Percentiles rank a stretch among this genome's conserved stretches.
phyloP scores from a whole-genome alignment of 2,113 vertebrate species.

The Prietella phreatophila region DNA sequence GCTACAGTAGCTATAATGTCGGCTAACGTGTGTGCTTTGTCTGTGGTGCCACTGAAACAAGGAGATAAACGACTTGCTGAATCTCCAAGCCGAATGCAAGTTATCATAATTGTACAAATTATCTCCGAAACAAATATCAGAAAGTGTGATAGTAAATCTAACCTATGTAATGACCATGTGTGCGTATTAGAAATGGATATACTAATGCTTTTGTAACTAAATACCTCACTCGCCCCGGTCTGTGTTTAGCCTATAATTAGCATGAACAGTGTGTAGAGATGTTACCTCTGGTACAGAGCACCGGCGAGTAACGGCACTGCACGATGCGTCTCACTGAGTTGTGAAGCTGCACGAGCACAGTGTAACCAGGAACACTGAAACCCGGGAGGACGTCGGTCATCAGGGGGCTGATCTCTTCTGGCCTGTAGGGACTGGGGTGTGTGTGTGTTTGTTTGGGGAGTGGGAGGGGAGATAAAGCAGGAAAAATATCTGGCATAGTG shows the following conservation, averaged over 20 bases:
- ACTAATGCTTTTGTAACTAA: background rate
- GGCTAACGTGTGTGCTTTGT: background rate
- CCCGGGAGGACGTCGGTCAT: background rate
- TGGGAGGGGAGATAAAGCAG: background rate
- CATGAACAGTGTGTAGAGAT: background rate
- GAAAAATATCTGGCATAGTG: background rate
- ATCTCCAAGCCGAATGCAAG: background rate
- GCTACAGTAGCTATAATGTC: background rate
- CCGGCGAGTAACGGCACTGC: conserved; percentile 15
- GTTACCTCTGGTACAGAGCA: conserved; percentile 33
- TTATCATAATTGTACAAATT: background rate
- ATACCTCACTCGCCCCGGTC: background rate
- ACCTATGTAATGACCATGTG: background rate
- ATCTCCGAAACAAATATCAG: background rate
- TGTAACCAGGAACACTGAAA: conserved; percentile 15
- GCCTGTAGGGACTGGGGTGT: conserved; percentile 28
- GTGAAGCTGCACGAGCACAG: conserved; percentile 32
- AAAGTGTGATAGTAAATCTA: background rate
- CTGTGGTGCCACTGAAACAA: background rate
- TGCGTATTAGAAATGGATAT: background rate
- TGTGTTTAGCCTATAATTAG: background rate
- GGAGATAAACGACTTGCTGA: background rate
- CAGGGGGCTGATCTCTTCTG: background rate
- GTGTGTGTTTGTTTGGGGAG: background rate
- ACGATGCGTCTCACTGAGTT: conserved; percentile 40